Conservation (phyloP, 2,888 invertebrate genomes). For the Helleia helle region DNA sequence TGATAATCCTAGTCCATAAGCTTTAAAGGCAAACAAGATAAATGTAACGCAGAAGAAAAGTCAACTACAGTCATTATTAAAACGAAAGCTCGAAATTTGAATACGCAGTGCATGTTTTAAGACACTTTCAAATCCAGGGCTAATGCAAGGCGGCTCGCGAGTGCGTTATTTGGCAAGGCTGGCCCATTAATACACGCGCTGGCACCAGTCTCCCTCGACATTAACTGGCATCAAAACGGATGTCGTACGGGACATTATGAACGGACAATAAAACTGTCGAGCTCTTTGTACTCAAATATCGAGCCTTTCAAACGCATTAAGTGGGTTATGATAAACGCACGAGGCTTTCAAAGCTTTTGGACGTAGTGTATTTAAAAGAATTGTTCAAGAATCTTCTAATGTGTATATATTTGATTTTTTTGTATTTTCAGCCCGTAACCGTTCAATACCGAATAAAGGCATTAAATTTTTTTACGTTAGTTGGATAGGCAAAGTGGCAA, state of each 20-base stretch:
- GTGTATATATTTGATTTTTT: no score
- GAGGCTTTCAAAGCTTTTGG: constrained; percentile 3
- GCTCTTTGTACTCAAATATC: constrained; percentile 29
- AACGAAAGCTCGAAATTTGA: constrained; percentile 12
- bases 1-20: no score
- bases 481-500: no score
- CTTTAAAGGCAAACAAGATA: no score
- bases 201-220: constrained; percentile 52
- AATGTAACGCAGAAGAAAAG: background rate
- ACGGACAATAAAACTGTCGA: constrained; percentile 58
- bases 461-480: no score
- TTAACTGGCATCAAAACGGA: constrained; percentile 65
- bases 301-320: constrained; percentile 18
- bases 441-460: no score
- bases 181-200: constrained; percentile 52
- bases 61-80: constrained; percentile 1
- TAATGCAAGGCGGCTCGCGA: constrained; percentile 41
- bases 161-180: constrained; percentile 55
- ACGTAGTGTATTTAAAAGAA: background rate
- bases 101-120: constrained; percentile 15
- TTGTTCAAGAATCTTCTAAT: background rate
- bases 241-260: constrained; percentile 61
- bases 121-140: constrained; percentile 30
- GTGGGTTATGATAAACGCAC: constrained; percentile 12
- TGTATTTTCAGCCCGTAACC: no score